Evolutionary conservation across 2,113 vertebrate genomes (phyloP), one percentile per base, ranked within the genome.

Genomic region (Tympanuchus pallidicinctus): DNA sequence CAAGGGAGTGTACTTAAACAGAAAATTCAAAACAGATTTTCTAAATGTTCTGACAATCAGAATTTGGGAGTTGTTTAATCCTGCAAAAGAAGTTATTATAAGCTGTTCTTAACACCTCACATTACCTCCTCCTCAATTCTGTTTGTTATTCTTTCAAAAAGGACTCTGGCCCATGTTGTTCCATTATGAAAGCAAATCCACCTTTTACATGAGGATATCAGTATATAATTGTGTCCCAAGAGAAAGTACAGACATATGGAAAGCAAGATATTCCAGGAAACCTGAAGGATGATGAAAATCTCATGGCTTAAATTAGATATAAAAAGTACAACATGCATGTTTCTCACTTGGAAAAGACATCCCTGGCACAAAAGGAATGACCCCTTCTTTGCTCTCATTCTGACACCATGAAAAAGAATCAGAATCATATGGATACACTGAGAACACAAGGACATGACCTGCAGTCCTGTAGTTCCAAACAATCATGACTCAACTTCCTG

Each of bases 401-500:
- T 86, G 79, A 82, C 25, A 87, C 67, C 22, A 56, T 11, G 36
- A 75, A 88, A 76, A 88, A 90, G 88, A 56, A 40, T 15, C 65
- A 84, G 38, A 89, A 86, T 71, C 54, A 47, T 78, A 54, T 71
- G 74, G 27, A 67, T 60, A n/a, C 18, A 71, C 40, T 82, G 40
- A 86, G 86, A 88, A 90, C 76, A 95, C 88, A 90, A 93, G 88
- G 93, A 95, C 94, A 59, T 1, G 86, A 93, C 69, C 84, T 89
- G 18, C 10, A 5, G 61, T 73, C 60, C 14, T 64, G 28, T 32
- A 79, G 76, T 70, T 89, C 42, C 64, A 90, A 94, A 84, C 43
- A 85, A 69, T 79, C 43, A 79, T 93, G 94, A 96, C 77, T 92
- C 97, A 95, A 94, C 83, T 96, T 97, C 96, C 79, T 25, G 82